These are phyloP conservation scores for Colossoma macropomum DNA, from an alignment of 2,113 vertebrate genomes.

Conservation along the genomic window DNA sequence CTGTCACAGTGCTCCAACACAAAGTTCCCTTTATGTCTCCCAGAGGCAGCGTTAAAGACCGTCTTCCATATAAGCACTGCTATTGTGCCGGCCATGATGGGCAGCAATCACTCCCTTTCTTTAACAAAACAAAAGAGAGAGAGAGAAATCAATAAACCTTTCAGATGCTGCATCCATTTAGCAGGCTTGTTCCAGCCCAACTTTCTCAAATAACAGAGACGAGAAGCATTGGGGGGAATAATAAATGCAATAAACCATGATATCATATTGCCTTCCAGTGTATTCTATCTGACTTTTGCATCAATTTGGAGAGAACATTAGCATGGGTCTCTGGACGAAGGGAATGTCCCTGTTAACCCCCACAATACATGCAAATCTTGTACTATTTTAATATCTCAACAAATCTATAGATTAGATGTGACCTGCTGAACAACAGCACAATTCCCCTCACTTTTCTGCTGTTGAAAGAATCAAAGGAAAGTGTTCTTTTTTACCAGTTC, in stretches of 20 bases:
- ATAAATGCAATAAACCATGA: constrained; percentile 34
- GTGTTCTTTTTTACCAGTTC: no score
- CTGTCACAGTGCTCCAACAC: constrained; percentile 14
- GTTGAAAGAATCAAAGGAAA: background rate
- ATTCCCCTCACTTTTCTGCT: background rate
- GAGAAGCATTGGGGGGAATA: constrained; percentile 30
- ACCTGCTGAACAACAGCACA: background rate
- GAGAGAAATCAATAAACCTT: constrained; percentile 68
- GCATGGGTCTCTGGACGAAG: background rate
- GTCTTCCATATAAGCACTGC: constrained; percentile 39
- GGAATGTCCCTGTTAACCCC: constrained; percentile 10
- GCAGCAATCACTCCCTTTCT: constrained; percentile 50
- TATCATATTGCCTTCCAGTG: constrained; percentile 46
- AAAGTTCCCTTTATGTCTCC: constrained; percentile 25
- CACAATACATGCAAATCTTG: background rate
- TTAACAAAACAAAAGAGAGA: constrained; percentile 58
- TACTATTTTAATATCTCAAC: constrained; percentile 5
- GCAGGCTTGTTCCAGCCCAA: constrained; percentile 55
- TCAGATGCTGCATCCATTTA: constrained; percentile 63
- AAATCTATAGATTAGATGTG: background rate
- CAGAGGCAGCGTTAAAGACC: constrained; percentile 4
- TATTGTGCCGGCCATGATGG: constrained; percentile 26
- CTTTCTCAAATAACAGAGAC: constrained; percentile 64
- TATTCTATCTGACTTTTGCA: constrained; percentile 29
- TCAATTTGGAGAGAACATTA: accelerated